Percentiles rank a stretch among this genome's conserved stretches.
Conservation (phyloP, 1,140 invertebrate species). For the Bombus impatiens region DNA sequence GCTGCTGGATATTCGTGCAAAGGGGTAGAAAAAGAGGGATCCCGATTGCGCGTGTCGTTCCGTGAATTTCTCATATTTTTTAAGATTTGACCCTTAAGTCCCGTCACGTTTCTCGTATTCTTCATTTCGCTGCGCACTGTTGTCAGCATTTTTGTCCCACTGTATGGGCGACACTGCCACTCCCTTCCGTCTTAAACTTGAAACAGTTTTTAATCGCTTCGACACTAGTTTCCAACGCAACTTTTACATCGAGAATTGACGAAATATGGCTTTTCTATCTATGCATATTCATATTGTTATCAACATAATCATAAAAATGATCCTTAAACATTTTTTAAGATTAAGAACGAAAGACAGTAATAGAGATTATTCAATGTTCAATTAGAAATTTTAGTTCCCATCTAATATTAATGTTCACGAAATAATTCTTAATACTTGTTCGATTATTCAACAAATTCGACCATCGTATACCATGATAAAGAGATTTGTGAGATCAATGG, state of each 20-base stretch:
- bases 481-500: too few relatives aligned
- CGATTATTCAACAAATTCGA: too few relatives aligned
- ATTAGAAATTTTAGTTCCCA: too few relatives aligned
- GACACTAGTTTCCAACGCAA: background rate
- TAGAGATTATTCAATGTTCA: too few relatives aligned
- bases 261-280: too few relatives aligned
- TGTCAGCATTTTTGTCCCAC: background rate
- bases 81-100: constrained; percentile 81
- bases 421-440: too few relatives aligned
- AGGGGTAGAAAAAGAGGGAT: constrained; percentile 63
- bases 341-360: too few relatives aligned
- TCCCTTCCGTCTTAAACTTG: background rate
- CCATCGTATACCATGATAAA: too few relatives aligned
- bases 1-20: constrained; percentile 47
- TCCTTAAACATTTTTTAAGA: too few relatives aligned
- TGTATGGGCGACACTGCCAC: constrained; percentile 59
- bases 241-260: background rate
- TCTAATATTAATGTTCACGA: too few relatives aligned
- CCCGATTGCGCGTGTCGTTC: constrained; percentile 55
- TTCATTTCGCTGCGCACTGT: constrained; percentile 32
- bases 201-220: background rate
- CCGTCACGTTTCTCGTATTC: constrained; percentile 76
- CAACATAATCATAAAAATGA: too few relatives aligned
- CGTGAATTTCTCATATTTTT: constrained; percentile 81
- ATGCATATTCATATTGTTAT: too few relatives aligned